Base-by-base conservation (phyloP, 2,797 vertebrate species). In the Petrocephalus sullivani region DNA sequence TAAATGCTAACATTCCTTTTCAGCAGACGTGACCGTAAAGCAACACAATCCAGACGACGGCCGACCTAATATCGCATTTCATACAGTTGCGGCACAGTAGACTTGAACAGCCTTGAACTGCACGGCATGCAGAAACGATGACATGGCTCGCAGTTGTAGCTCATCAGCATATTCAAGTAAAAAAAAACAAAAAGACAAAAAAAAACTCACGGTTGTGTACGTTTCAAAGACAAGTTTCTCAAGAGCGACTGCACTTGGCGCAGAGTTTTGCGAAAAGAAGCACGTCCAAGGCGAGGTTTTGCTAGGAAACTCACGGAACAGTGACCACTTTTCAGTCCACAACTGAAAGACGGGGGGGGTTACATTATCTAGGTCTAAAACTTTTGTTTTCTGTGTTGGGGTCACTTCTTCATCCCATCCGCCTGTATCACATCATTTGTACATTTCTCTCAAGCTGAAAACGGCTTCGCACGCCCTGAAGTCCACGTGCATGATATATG, bases 11-110 rank as follows among this genome's bases (percentile, higher is more conserved):
- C 54, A 85, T 88, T 89, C 91, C 92, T 93, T 93, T 88, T 61
- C 89, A 84, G 89, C 89, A 51, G 89, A 92, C 89, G 87, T 89
- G 90, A 93, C 92, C 83, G 14, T 67, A 28, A 91, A 89, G 75
- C 64, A 84, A 91, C 85, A 89, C 87, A 88, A 91, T 91, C 87
- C 21, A 89, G 87, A 90, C 90, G 89, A 90, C 37, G 89, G 87
- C 90, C 85, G 75, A 88, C 89, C 33, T 91, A 91, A 58, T 64
- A 41, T 53, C 87, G 82, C 84, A 91, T 93, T 93, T 85, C 90
- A 93, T 94, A 94, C 95, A 93, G 95, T 94, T 91, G 90, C 92
- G 92, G 91, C 90, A 92, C 90, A 84, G 89, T 90, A 90, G 33
- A 84, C 67, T 64, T 71, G 46, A 87, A 28, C 16, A 60, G 37